Conservation (phyloP, 2,797 vertebrate species). For the Phataginus tricuspis region DNA sequence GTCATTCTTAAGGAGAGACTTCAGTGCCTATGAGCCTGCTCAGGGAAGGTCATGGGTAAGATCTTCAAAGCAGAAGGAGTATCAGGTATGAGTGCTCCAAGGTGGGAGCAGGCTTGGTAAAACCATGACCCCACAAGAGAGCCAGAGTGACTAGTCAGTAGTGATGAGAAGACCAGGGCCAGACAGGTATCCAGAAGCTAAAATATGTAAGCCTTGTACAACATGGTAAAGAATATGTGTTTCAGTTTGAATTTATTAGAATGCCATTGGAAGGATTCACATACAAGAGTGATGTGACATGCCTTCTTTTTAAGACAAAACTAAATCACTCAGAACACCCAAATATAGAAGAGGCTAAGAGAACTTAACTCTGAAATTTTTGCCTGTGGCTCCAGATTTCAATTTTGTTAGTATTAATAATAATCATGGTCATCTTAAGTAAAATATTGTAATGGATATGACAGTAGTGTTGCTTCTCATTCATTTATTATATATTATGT, state of each 20-base stretch:
- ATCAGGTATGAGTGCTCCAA: background rate
- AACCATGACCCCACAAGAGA: background rate
- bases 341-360: conserved; percentile 1
- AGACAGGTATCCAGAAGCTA: background rate
- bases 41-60: background rate
- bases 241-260: background rate
- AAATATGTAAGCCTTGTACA: background rate
- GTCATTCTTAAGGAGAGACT: background rate
- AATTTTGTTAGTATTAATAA: conserved; percentile 28
- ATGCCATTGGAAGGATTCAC: background rate
- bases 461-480: background rate
- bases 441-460: background rate
- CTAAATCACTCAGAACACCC: background rate
- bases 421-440: background rate
- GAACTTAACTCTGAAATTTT: background rate
- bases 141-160: background rate
- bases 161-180: background rate
- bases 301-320: conserved; percentile 11
- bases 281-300: background rate
- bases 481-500: background rate
- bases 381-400: background rate
- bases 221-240: background rate
- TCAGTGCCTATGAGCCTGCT: background rate
- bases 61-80: background rate
- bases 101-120: background rate